Evolutionary conservation across 1,140 invertebrate species (phyloP), one percentile per base, ranked within the genome.

Genomic region (Chironomus tepperi): DNA sequence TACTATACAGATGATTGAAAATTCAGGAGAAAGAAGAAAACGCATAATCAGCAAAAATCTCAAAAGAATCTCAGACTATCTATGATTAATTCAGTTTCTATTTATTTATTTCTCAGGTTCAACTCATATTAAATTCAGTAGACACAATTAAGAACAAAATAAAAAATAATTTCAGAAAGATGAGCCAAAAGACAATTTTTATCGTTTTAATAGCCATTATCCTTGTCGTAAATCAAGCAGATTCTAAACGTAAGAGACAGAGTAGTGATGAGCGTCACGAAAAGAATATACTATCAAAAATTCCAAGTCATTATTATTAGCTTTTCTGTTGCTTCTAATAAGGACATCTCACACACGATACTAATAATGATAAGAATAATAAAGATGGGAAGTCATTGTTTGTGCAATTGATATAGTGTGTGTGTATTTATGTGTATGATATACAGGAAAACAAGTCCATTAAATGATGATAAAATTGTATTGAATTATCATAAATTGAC

Each of bases 161-260:
- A 12, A 57, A n/a, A 57, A 57, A 57, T 15, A 57, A 57, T 1
- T 9, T 12, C 47, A 34, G 47, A 57, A 57, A 57, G 43, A 57
- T 57, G 47, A 57, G 47, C 47, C 47, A 57, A 15, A 57, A n/a
- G 15, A 57, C 47, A 57, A n/a, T n/a, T 57, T 57, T 57, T n/a
- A 57, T 57, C n/a, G 47, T 57, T 57, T 57, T 57, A 57, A 57
- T 57, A 15, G 47, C 47, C 47, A 57, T 57, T n/a, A 57, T 57
- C n/a, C n/a, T 57, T 57, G 47, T 12, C 47, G 47, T 57, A 15
- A n/a, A n/a, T 57, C 47, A 57, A 57, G 47, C 47, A 5, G 47
- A 57, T 12, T 12, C 47, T 57, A 57, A 57, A 57, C 47, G 47
- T 57, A 57, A 57, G 47, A 57, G 47, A 57, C 12, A 57, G 12